phyloP scores from a whole-genome alignment of 2,888 invertebrate species.

The Hydrotaea cyrtoneurina region DNA sequence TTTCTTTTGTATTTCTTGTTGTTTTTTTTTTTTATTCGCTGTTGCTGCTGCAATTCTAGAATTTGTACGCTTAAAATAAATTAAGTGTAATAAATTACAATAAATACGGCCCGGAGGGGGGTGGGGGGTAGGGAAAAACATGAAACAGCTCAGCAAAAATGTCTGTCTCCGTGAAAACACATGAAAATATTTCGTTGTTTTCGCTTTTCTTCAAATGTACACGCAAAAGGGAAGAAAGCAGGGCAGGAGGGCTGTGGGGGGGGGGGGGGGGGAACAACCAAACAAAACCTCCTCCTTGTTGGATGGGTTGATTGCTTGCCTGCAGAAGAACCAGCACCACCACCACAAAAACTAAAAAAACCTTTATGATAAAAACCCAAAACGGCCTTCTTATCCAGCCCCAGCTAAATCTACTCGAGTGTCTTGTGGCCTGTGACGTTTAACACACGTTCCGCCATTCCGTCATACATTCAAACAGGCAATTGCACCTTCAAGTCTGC shows the following conservation, averaged over 20 bases:
- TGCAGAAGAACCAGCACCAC: constrained; percentile 41
- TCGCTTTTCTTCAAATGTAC: neutral
- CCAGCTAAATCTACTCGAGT: neutral
- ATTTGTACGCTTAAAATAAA: constrained; percentile 59
- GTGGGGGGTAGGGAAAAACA: neutral
- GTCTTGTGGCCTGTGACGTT: constrained; percentile 3
- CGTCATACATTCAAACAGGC: neutral
- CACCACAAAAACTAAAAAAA: constrained; percentile 51
- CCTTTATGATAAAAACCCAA: constrained; percentile 52
- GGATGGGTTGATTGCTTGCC: neutral
- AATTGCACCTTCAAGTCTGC: neutral
- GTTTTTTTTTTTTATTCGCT: constrained; percentile 55
- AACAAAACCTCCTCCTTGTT: neutral
- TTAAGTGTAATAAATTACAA: constrained; percentile 62
- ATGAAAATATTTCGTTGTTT: neutral
- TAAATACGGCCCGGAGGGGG: neutral
- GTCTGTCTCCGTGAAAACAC: too few species aligned
- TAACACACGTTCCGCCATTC: neutral
- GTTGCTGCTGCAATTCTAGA: constrained; percentile 57
- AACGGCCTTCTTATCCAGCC: neutral
- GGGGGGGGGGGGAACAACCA: too few species aligned
- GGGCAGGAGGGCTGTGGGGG: neutral
- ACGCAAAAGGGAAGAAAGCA: constrained; percentile 27
- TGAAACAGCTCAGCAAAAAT: neutral
- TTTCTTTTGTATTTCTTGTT: constrained; percentile 69